Evolutionary conservation across 2,888 invertebrate genomes (phyloP).

Genomic region (Trypoxylon attenuatum): DNA sequence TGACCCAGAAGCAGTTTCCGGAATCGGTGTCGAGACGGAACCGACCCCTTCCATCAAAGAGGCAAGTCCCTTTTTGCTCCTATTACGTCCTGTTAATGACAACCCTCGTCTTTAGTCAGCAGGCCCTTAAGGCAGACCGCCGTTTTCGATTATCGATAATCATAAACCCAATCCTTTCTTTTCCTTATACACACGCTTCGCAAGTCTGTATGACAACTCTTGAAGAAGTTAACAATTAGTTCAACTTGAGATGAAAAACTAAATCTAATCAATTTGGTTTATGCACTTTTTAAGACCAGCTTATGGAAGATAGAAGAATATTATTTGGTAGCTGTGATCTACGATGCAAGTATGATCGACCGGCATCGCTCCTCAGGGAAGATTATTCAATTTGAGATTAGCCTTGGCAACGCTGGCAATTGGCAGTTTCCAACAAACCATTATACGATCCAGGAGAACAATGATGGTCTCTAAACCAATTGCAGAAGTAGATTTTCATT

Average conservation of each 20-base stretch:
- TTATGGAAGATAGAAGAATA: slow-evolving; percentile 80
- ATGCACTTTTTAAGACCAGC: slow-evolving; percentile 12
- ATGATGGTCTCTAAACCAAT: slow-evolving; percentile 21
- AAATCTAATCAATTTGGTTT: background rate
- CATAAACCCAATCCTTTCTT: too few species aligned
- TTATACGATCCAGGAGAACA: slow-evolving; percentile 41
- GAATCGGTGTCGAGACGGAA: slow-evolving; percentile 75
- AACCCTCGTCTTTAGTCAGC: too few species aligned
- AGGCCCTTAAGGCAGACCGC: too few species aligned
- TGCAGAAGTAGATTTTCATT: too few species aligned
- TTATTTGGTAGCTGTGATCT: slow-evolving; percentile 79
- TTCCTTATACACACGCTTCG: background rate
- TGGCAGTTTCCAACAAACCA: slow-evolving; percentile 61
- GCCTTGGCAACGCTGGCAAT: slow-evolving; percentile 79
- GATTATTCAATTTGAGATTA: slow-evolving; percentile 80
- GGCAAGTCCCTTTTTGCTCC: slow-evolving; percentile 63
- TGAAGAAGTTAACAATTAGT: too few species aligned
- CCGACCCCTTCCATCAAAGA: slow-evolving; percentile 75
- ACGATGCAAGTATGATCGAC: slow-evolving; percentile 83
- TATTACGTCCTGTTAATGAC: background rate
- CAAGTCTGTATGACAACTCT: background rate
- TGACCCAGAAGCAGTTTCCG: slow-evolving; percentile 74
- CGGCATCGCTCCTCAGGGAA: slow-evolving; percentile 75
- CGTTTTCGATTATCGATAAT: too few species aligned
- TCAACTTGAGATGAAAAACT: too few species aligned